Evolutionary conservation across 2,888 invertebrate genomes (phyloP).

Genomic region (Anticlea derivata): DNA sequence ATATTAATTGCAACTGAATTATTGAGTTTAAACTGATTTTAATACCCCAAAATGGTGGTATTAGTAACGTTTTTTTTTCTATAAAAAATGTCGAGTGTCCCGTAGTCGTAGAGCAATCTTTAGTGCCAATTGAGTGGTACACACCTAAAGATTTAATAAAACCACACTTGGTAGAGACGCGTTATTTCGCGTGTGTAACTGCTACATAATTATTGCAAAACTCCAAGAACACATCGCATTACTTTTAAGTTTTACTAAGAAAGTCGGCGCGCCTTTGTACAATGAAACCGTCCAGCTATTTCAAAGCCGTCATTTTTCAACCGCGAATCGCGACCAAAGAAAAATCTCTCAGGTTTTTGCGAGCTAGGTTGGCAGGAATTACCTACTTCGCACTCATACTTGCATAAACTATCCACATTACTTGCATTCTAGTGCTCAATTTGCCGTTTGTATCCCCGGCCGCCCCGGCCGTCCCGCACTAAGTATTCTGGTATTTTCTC

Average conservation of each 20-base stretch:
- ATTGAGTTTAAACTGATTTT: too few species aligned
- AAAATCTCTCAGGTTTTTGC: conserved; percentile 17
- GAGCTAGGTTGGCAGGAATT: conserved; percentile 8
- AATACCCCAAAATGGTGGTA: too few species aligned
- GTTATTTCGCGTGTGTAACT: conserved; percentile 9
- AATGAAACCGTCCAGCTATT: conserved; percentile 16
- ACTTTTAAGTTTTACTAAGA: conserved; percentile 19
- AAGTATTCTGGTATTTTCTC: conserved; percentile 26
- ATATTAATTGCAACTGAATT: too few species aligned
- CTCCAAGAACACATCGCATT: conserved; percentile 13
- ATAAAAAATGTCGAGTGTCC: too few species aligned
- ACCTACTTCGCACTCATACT: conserved; percentile 6
- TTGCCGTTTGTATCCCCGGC: background rate
- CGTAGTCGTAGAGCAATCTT: too few species aligned
- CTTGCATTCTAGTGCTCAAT: conserved; percentile 16
- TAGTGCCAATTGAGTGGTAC: too few species aligned
- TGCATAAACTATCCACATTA: too few species aligned
- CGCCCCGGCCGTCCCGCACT: conserved; percentile 5
- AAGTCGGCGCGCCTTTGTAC: conserved; percentile 16
- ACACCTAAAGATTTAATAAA: too few species aligned
- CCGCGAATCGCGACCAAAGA: conserved; percentile 19
- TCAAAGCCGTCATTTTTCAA: conserved; percentile 6
- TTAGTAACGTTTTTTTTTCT: too few species aligned
- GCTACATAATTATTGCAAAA: conserved; percentile 13
- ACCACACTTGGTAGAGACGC: too few species aligned